phyloP scores from a whole-genome alignment of 2,113 vertebrate species.

The Gallinago undulata region DNA sequence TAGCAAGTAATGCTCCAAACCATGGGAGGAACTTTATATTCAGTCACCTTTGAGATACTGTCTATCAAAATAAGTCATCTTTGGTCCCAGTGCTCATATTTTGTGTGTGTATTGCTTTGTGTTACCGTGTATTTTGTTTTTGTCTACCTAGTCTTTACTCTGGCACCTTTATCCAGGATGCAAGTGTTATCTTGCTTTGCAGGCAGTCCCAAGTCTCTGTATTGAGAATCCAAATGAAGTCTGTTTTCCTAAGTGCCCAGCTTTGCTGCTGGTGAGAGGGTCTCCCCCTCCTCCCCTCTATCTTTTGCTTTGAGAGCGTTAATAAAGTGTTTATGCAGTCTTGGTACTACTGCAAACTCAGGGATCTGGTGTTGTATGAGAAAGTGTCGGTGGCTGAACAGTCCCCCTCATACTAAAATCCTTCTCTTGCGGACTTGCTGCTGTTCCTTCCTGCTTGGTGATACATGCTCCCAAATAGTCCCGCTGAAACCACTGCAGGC shows the following conservation, averaged over 20 bases:
- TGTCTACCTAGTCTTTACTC: background rate
- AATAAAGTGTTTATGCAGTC: background rate
- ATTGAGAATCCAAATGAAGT: background rate
- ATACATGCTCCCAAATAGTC: background rate
- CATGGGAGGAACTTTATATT: background rate
- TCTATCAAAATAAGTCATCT: background rate
- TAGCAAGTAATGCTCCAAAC: background rate
- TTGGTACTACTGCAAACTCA: background rate
- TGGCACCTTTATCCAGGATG: background rate
- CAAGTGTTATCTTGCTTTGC: background rate
- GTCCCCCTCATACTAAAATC: background rate
- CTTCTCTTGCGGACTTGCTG: background rate
- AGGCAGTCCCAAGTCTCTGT: background rate
- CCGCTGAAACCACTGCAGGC: background rate
- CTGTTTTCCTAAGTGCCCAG: background rate
- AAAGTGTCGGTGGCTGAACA: accelerated
- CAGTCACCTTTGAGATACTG: background rate
- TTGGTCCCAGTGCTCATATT: background rate
- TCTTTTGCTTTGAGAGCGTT: background rate
- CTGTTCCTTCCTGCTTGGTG: background rate
- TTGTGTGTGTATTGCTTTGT: background rate
- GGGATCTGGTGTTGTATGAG: background rate
- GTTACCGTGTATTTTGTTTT: background rate
- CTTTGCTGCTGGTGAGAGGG: background rate
- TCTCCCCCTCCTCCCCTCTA: background rate